Percentiles rank a stretch among this genome's conserved stretches.
Evolutionary conservation across 2,113 vertebrate genomes (phyloP).

Genomic region (Helogale parvula): DNA sequence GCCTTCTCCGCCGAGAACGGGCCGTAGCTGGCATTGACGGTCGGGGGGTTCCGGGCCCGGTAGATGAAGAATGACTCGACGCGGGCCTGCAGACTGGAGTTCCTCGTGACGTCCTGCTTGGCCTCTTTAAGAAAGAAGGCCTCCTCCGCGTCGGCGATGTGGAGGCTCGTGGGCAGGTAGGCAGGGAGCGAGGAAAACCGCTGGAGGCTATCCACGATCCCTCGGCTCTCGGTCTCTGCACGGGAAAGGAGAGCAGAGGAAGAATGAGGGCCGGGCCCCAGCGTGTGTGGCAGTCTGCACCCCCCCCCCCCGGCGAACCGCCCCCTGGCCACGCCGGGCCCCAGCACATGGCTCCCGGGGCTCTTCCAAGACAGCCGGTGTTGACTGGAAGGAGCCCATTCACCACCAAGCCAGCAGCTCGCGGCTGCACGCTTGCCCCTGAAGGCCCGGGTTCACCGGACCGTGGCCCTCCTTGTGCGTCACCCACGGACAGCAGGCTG

Average conservation of each 20-base stretch:
- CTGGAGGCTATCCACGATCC: conserved; percentile 84
- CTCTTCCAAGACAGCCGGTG: background rate
- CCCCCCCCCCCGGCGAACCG: accelerated
- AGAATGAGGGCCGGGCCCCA: background rate
- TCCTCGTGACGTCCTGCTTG: conserved; percentile 95
- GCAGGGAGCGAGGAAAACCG: conserved; percentile 92
- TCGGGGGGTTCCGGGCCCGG: conserved; percentile 87
- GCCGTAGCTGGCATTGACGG: conserved; percentile 93
- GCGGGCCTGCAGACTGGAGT: conserved; percentile 93
- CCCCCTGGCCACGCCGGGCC: background rate
- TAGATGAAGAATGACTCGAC: conserved; percentile 93
- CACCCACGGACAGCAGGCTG: background rate
- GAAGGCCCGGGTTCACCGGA: background rate
- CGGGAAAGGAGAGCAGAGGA: conserved; percentile 65
- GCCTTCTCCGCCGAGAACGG: conserved; percentile 89
- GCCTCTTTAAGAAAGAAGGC: conserved; percentile 95
- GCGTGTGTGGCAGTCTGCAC: background rate
- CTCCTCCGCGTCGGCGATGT: conserved; percentile 87
- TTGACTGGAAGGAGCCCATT: background rate
- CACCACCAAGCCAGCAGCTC: accelerated
- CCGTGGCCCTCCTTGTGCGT: accelerated
- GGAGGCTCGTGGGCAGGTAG: conserved; percentile 90
- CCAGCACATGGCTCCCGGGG: accelerated
- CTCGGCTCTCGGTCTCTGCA: conserved; percentile 86
- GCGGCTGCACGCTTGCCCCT: too few relatives aligned